Conservation (phyloP, 2,888 invertebrate genomes). For the Agrilus biguttatus region DNA sequence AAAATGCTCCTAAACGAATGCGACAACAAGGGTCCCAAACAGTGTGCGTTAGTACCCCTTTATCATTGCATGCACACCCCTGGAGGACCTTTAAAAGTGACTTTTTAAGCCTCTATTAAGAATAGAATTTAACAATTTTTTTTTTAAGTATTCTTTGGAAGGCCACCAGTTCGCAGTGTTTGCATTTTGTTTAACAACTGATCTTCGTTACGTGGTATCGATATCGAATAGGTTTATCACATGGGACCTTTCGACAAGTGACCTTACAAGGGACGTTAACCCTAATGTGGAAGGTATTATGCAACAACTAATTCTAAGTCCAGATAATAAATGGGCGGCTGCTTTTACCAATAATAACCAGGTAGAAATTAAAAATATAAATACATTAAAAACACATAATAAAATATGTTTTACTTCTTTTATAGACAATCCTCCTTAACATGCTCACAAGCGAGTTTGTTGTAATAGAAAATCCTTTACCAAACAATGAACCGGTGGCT, state of each 20-base stretch:
- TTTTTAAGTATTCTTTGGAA: conserved; percentile 77
- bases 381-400: not conserved
- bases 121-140: not conserved
- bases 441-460: conserved; percentile 89
- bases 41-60: conserved; percentile 82
- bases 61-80: conserved; percentile 97
- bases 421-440: conserved; percentile 73
- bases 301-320: conserved; percentile 83
- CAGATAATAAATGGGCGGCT: conserved; percentile 91
- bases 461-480: conserved; percentile 71
- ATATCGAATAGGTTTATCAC: conserved; percentile 95
- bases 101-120: not conserved
- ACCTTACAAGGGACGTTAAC: conserved; percentile 82
- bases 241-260: conserved; percentile 92
- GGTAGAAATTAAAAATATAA: conserved; percentile 15
- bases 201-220: conserved; percentile 85
- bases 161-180: conserved; percentile 98
- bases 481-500: conserved; percentile 46
- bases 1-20: conserved; percentile 81
- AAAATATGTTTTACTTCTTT: conserved; percentile 9
- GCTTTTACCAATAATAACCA: conserved; percentile 95
- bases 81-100: conserved; percentile 91
- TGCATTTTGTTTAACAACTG: conserved; percentile 77
- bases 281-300: conserved; percentile 93
- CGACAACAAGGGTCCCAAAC: conserved; percentile 73